Percentiles rank a stretch among this genome's conserved stretches.
Conservation (phyloP, 2,888 invertebrate genomes). For the Micropterix aruncella region DNA sequence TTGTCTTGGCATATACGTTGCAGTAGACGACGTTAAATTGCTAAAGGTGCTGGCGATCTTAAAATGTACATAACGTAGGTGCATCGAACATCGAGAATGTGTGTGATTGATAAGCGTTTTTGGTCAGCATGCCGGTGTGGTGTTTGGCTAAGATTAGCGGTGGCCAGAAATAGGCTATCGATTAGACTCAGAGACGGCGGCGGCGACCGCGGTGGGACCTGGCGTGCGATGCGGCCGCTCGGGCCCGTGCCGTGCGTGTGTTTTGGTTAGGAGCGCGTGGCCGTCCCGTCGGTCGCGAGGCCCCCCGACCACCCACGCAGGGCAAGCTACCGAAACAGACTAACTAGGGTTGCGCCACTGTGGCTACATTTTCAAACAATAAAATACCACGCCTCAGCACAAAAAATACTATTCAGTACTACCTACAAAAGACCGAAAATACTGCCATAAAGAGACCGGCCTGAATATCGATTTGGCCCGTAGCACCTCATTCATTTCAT, state of each 20-base stretch:
- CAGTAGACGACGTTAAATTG: not conserved
- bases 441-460: too few species aligned
- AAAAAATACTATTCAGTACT: too few species aligned
- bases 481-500: too few species aligned
- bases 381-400: too few species aligned
- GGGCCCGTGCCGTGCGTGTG: not conserved
- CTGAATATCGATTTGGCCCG: too few species aligned
- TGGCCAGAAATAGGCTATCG: not conserved
- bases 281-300: not conserved
- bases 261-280: not conserved
- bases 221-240: not conserved
- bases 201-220: not conserved
- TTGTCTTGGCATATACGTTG: not conserved
- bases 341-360: too few species aligned
- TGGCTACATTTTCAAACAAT: too few species aligned
- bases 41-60: not conserved
- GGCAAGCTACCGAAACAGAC: not conserved
- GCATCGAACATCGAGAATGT: not conserved
- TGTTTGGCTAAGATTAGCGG: not conserved
- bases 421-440: too few species aligned
- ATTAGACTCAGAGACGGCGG: too few species aligned
- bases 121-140: not conserved
- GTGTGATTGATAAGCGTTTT: not conserved
- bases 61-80: not conserved
- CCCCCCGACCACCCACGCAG: not conserved